phyloP scores from a whole-genome alignment of 92 coral and sea anemone genomes.

The Blastomussa wellsi region DNA sequence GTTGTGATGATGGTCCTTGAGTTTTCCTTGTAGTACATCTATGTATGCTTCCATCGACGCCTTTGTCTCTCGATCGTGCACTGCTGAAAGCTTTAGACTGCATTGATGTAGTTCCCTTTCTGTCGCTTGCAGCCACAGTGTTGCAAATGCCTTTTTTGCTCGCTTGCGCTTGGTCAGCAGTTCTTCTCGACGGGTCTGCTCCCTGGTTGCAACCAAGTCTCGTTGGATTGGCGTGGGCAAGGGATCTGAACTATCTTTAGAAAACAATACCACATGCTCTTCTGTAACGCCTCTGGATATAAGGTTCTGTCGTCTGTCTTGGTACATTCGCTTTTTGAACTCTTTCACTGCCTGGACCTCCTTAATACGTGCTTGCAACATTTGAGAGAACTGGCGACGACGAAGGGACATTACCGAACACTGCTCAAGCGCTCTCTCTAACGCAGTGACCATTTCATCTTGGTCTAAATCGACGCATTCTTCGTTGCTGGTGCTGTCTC shows the following conservation, averaged over 20 bases:
- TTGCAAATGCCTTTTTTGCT: background rate
- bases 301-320: background rate
- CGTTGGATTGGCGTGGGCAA: background rate
- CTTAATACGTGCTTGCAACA: background rate
- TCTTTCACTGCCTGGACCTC: background rate
- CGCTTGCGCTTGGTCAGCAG: background rate
- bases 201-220: background rate
- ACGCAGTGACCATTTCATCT: background rate
- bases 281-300: background rate
- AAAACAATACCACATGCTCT: background rate
- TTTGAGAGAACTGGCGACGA: background rate
- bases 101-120: background rate
- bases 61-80: background rate
- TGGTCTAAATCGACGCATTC: background rate
- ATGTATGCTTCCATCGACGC: background rate
- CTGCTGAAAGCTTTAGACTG: background rate
- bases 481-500: background rate
- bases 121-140: background rate
- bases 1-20: background rate
- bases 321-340: no score
- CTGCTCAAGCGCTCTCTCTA: background rate
- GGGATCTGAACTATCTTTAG: background rate
- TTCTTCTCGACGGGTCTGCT: background rate
- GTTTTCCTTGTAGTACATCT: background rate
- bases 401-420: background rate